These are phyloP conservation scores for Dolomedes plantarius DNA, from an alignment of 2,888 invertebrate genomes.

Conservation along the genomic window DNA sequence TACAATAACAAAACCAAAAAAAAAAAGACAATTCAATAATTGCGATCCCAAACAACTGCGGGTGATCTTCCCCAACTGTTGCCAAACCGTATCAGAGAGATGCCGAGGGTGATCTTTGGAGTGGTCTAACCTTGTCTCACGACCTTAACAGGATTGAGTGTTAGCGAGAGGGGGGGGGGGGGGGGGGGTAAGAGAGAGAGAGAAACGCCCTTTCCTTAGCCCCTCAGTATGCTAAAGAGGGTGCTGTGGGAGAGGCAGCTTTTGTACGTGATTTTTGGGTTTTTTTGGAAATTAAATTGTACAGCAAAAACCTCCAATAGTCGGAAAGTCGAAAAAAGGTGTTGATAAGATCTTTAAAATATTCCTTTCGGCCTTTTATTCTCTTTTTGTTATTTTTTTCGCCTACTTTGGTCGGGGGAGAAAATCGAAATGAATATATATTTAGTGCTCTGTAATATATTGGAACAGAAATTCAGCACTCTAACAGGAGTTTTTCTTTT, in stretches of 20 bases:
- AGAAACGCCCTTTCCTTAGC: not conserved
- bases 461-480: too few relatives aligned
- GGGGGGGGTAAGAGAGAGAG: not conserved
- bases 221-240: not conserved
- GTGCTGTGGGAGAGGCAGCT: not conserved
- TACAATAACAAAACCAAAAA: not conserved
- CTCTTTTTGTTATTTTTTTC: too few relatives aligned
- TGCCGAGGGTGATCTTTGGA: not conserved
- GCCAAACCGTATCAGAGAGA: not conserved
- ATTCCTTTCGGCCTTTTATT: too few relatives aligned
- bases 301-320: not conserved
- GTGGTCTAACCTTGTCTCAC: constrained; percentile 11
- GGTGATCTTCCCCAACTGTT: not conserved
- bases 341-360: not conserved
- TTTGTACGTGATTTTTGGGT: not conserved
- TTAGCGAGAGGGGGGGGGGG: not conserved
- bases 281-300: not conserved
- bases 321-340: not conserved
- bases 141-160: constrained; percentile 6
- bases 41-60: not conserved
- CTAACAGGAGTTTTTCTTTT: too few relatives aligned
- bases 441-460: too few relatives aligned
- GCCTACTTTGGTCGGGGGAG: too few relatives aligned
- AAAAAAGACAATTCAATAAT: not conserved
- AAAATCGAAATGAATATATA: too few relatives aligned